Evolutionary conservation across 1,140 invertebrate genomes (phyloP).

Genomic region (Euschistus heros): DNA sequence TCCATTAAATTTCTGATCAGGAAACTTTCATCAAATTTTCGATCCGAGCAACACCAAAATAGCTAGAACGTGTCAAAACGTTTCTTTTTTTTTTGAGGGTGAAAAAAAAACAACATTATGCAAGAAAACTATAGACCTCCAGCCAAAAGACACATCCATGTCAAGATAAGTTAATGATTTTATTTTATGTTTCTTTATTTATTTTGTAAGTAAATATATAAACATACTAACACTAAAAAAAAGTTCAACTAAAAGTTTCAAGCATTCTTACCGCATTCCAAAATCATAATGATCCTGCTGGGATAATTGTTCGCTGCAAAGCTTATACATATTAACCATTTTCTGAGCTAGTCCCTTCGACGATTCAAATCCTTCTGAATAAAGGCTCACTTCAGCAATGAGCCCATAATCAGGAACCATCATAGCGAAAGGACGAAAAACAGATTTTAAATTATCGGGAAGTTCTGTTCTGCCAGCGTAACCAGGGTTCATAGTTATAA

Average conservation of each 20-base stretch:
- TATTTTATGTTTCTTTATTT: too few species aligned
- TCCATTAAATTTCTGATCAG: too few species aligned
- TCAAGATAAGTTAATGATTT: too few species aligned
- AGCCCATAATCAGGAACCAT: constrained; percentile 89
- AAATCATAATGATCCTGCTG: constrained; percentile 91
- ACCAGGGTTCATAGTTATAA: constrained; percentile 85
- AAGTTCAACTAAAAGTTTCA: not conserved
- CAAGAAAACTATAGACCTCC: too few species aligned
- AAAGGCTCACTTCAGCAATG: constrained; percentile 85
- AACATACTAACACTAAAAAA: too few species aligned
- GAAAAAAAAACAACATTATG: too few species aligned
- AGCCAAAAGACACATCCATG: too few species aligned
- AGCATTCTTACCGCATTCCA: constrained; percentile 60
- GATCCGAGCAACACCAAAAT: too few species aligned
- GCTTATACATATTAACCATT: constrained; percentile 85
- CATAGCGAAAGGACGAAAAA: constrained; percentile 83
- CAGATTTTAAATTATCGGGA: constrained; percentile 70
- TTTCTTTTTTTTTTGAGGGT: too few species aligned
- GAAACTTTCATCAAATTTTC: too few species aligned
- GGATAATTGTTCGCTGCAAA: constrained; percentile 84
- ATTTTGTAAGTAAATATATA: too few species aligned
- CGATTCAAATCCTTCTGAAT: constrained; percentile 83
- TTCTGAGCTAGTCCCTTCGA: constrained; percentile 75
- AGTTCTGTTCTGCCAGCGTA: constrained; percentile 78
- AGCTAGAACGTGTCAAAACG: too few species aligned